Evolutionary conservation across 2,888 invertebrate species (phyloP), one percentile per base, ranked within the genome.

Genomic region (Oxytorus armatus): DNA sequence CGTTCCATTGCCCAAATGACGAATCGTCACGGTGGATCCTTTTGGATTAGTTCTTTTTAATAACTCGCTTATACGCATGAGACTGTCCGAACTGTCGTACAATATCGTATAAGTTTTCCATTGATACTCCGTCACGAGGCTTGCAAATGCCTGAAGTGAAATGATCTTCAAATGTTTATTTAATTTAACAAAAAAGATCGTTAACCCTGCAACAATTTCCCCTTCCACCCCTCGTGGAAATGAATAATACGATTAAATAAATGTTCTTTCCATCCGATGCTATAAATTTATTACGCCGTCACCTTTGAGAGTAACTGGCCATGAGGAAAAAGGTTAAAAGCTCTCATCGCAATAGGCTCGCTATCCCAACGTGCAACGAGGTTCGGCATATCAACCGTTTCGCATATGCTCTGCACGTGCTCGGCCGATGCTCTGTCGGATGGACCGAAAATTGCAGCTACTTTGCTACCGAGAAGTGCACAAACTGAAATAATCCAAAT

Each of bases 101-200:
- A 98, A 93, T 84, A 98, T 94, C n/a, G 97, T 97, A 89, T 97
- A 98, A 49, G 94, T 94, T 81, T 94, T 94, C 98, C 98, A 98
- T 51, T 95, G 94, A 93, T 95, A 95, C 7, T 94, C 93, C 73
- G 92, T 92, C 5, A 98, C 94, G 69, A 97, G 92, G 87, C 96
- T 95, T 65, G 94, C 93, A 80, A 95, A 94, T 18, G 95, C 94
- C 93, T 94, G 87, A 7, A 84, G 47, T 42, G 10, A n/a, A 16
- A 29, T 51, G 3, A 51, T 1, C 10, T n/a, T 25, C 8, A 33
- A 16, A 29, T n/a, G 3, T 23, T 16, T 11, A 16, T 10, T n/a
- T n/a, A n/a, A n/a, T n/a, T n/a, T n/a, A n/a, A n/a, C n/a, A n/a
- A n/a, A n/a, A n/a, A n/a, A n/a, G n/a, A n/a, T n/a, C n/a, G n/a